phyloP scores from a whole-genome alignment of 64 coral and sea anemone genomes.

The Hydrozoanthus tunicans region DNA sequence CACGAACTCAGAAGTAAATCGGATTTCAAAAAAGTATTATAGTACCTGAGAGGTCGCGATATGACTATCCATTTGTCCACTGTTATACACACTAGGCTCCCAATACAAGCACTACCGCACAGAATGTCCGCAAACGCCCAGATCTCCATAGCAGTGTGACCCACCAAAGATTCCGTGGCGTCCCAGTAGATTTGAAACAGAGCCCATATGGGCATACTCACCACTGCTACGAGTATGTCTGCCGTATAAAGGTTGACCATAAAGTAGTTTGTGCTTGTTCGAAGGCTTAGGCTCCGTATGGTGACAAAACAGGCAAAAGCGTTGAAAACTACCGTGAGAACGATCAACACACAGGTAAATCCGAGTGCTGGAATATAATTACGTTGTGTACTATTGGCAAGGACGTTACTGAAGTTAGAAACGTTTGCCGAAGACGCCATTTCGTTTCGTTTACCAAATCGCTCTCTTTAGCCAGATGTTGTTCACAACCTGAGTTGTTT shows the following conservation, averaged over 20 bases:
- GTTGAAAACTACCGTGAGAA: neutral
- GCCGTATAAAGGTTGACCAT: conserved; percentile 6
- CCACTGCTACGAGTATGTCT: neutral
- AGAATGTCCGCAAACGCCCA: conserved; percentile 27
- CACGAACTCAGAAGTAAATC: too few species aligned
- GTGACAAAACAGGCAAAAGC: neutral
- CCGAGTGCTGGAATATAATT: neutral
- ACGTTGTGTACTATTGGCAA: neutral
- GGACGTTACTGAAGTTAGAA: neutral
- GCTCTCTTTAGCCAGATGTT: neutral
- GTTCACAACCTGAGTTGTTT: too few species aligned
- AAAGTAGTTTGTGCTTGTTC: conserved; percentile 24
- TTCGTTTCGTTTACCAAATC: neutral
- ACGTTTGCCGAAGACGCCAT: neutral
- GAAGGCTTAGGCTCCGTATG: neutral
- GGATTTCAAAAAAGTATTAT: neutral
- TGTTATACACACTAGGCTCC: conserved; percentile 17
- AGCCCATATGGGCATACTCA: conserved; percentile 21
- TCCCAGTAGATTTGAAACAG: neutral
- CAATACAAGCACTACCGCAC: neutral
- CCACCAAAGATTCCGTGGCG: neutral
- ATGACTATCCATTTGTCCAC: neutral
- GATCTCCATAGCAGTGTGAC: neutral
- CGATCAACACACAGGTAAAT: neutral
- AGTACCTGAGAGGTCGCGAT: conserved; percentile 14